Evolutionary conservation across 2,113 vertebrate genomes (phyloP), one percentile per base, ranked within the genome.

Genomic region (Phalacrocorax aristotelis): DNA sequence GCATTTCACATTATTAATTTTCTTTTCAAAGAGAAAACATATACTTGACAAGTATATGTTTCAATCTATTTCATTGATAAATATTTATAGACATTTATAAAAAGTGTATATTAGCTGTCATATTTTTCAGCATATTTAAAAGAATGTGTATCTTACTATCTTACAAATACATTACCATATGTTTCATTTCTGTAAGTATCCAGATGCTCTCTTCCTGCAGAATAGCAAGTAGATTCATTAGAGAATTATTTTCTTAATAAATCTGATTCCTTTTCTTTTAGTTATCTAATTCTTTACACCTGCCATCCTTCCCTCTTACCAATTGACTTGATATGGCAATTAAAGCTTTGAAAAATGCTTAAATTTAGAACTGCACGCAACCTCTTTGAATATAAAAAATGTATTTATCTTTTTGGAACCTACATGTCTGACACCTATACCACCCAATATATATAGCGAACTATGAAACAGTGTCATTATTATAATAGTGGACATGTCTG

Each of bases 61-160:
- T 91, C 58, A 84, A 58, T 86, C 11, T n/a, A 92, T 92, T 75
- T 74, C 10, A 92, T 40, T 93, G 55, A 83, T 93, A 96, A 98
- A 93, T 91, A 87, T 95, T 94, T 95, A 93, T 51, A 94, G 92
- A 57, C 10, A 20, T 84, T 95, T 87, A 75, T 70, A 70, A 96
- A 84, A 92, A 90, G 38, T 79, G 79, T 61, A 57, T 36, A 42
- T 76, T 95, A 83, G 62, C 26, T 76, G 49, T 44, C 89, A 83
- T 87, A 89, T 94, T 97, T 97, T 95, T 96, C 38, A 97, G 74
- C 86, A 95, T 96, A 95, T 91, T 97, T 93, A 95, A 93, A 91
- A 69, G 16, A 91, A 69, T 60, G 69, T 91, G 44, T 60, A 89
- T 68, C 22, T 96, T 60, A 64, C 21, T 70, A 40, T 81, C 46